Evolutionary conservation across 2,797 vertebrate species (phyloP).

Genomic region (Paguma larvata): DNA sequence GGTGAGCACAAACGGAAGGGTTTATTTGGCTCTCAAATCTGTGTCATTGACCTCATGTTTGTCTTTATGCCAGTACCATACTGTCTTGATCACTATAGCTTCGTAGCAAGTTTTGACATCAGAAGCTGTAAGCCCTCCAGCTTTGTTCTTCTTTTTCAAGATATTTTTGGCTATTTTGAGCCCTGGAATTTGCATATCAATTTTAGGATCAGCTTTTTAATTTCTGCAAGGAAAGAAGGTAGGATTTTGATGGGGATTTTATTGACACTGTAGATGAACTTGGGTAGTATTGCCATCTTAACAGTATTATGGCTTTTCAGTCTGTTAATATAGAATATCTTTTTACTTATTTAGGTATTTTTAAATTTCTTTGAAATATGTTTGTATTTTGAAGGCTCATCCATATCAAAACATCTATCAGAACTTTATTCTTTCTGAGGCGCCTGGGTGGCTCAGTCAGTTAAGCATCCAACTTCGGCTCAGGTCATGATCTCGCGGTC

Average conservation of each 20-base stretch:
- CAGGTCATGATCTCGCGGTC: too few species aligned
- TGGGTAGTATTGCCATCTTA: neutral
- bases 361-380: neutral
- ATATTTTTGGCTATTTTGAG: neutral
- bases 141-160: neutral
- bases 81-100: neutral
- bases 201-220: neutral
- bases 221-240: neutral
- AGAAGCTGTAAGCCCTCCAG: neutral
- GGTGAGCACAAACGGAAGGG: neutral
- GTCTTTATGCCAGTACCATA: neutral
- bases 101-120: neutral
- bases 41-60: neutral
- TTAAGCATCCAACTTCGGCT: too few species aligned
- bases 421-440: too few species aligned
- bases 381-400: neutral
- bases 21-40: neutral
- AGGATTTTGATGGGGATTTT: neutral
- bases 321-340: neutral
- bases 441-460: too few species aligned
- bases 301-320: neutral
- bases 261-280: neutral
- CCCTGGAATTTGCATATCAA: neutral
- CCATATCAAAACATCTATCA: too few species aligned
- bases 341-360: neutral